Conservation (phyloP, 2,113 vertebrate genomes). For the Pao palembangensis region DNA sequence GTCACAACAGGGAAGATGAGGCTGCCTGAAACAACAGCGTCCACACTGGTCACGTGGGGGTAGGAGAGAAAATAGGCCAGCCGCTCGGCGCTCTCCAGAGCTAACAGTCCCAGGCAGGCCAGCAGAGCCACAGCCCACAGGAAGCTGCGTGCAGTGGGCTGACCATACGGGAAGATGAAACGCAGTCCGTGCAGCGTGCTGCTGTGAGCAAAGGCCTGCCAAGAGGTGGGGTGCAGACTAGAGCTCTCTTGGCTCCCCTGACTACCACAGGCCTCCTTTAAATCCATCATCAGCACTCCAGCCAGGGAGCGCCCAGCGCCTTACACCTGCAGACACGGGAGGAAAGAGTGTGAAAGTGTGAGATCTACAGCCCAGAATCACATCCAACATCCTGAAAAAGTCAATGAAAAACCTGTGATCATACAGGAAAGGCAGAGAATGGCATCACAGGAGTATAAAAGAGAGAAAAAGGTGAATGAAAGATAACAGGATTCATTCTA, state of each 20-base stretch:
- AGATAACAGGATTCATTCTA: not conserved
- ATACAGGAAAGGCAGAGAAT: no score
- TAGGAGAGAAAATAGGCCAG: conserved; percentile 95
- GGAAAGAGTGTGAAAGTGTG: conserved; percentile 4
- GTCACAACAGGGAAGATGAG: conserved; percentile 93
- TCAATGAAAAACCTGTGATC: no score
- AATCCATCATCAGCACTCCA: conserved; percentile 81
- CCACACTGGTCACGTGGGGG: conserved; percentile 94
- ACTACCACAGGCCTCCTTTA: conserved; percentile 88
- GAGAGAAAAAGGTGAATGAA: not conserved
- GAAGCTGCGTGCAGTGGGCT: conserved; percentile 81
- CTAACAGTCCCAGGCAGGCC: conserved; percentile 86
- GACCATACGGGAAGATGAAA: conserved; percentile 88
- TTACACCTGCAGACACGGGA: conserved; percentile 50
- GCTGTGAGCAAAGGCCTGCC: conserved; percentile 88
- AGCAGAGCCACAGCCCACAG: conserved; percentile 90
- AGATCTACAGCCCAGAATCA: conserved; percentile 5
- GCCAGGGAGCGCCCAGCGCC: conserved; percentile 41
- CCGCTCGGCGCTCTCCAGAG: conserved; percentile 88
- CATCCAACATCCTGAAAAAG: not conserved
- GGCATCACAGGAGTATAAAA: not conserved
- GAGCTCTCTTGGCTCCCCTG: conserved; percentile 82
- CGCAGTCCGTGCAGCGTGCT: conserved; percentile 94
- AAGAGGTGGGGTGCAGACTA: conserved; percentile 84
- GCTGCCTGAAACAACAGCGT: conserved; percentile 88